phyloP scores from a whole-genome alignment of 2,113 vertebrate species.

The Campylomormyrus numenius region DNA sequence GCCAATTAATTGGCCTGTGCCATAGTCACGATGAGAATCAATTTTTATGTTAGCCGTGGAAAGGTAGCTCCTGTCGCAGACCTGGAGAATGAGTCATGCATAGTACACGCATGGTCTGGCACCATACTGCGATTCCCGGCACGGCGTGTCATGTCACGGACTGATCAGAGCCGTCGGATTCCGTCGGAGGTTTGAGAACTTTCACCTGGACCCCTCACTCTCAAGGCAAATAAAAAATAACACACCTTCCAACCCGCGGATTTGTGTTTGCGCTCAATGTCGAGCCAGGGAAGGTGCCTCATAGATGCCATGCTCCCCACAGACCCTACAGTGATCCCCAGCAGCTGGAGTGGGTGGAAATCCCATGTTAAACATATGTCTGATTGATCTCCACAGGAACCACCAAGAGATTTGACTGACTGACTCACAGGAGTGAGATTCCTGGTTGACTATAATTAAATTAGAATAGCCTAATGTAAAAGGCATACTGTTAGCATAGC shows the following conservation, averaged over 20 bases:
- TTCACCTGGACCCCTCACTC: background rate
- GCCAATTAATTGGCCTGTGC: background rate
- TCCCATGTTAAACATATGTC: background rate
- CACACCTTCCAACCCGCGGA: background rate
- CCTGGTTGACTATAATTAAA: background rate
- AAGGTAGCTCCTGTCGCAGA: background rate
- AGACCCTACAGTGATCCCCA: background rate
- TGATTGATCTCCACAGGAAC: background rate
- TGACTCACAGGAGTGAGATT: background rate
- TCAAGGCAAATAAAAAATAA: background rate
- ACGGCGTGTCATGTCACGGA: background rate
- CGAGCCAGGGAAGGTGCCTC: background rate
- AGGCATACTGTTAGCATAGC: background rate
- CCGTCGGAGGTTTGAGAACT: background rate
- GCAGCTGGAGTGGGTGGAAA: background rate
- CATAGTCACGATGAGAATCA: background rate
- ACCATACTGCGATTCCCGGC: background rate
- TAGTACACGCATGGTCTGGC: background rate
- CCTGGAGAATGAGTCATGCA: background rate
- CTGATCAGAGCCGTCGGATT: background rate
- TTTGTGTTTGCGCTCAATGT: background rate
- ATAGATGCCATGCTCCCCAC: background rate
- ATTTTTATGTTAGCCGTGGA: constrained; percentile 11
- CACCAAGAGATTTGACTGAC: background rate
- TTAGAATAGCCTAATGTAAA: background rate